Base-by-base conservation (phyloP, 2,888 invertebrate species). In the Epinotia demarniana region DNA sequence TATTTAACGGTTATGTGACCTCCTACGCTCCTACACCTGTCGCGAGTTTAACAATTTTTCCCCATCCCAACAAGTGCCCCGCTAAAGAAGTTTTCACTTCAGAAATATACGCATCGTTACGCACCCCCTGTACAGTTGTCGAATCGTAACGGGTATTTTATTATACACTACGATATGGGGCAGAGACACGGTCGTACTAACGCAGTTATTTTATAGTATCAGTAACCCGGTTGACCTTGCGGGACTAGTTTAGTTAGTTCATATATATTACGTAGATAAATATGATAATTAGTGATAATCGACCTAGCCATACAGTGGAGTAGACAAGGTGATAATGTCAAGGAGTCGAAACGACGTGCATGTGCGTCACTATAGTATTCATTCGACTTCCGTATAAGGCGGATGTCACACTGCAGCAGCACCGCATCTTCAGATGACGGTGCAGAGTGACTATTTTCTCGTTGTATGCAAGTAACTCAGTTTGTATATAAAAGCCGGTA, bases 281-380 rank as follows among this genome's bases (percentile, higher is more conserved):
- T 61, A 64, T 71, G 71, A 68, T 62, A 73, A 75, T 75, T 73
- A 58, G 57, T 66, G 57, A 69, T 71, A 3, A 63, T 39, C 39
- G 62, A 71, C 63, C 61, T 68, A 39, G 68, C 66, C 58, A 66
- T 62, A 46, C 64, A 64, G n/a, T 53, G 13, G 53, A 53, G 13
- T 12, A 1, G 39, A 3, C 67, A 39, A 67, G 67, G 67, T 67
- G 67, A 39, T 19, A n/a, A 67, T 33, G 55, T 39, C 67, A 55
- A 67, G 67, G 39, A 67, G 33, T 64, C 23, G 27, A 55, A 57
- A 13, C 6, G 11, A 19, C 5, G 19, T 9, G 39, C n/a, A 8
- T n/a, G 53, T 53, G 53, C n/a, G 53, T n/a, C 6, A n/a, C 0
- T n/a, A 53, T 6, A 6, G 33, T 33, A 18, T 39, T 49, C 23